phyloP scores from a whole-genome alignment of 2,888 invertebrate species.

The Rugalucina vietnamica region DNA sequence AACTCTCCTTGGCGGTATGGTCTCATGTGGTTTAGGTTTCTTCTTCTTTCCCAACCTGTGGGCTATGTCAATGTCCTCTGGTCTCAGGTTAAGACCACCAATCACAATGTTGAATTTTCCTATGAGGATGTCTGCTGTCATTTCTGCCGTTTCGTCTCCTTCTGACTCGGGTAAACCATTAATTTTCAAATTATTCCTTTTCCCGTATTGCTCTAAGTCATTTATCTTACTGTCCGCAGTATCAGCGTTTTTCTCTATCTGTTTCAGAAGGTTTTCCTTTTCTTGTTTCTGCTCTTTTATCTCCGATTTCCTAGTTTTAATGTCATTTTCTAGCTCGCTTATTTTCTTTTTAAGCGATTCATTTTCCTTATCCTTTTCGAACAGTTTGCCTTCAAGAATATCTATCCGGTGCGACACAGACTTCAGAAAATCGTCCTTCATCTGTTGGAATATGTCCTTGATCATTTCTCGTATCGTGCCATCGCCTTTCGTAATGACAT shows the following conservation, averaged over 20 bases:
- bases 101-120: background rate
- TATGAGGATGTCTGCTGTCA: background rate
- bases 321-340: background rate
- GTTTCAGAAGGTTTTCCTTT: background rate
- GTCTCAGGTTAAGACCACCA: background rate
- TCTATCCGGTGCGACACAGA: background rate
- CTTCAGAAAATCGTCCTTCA: slow-evolving; percentile 13
- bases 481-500: slow-evolving; percentile 11
- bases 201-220: background rate
- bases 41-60: background rate
- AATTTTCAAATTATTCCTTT: background rate
- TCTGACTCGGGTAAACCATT: background rate
- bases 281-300: background rate
- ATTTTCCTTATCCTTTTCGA: background rate
- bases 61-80: background rate
- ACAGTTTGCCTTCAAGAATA: background rate
- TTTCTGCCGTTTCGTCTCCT: background rate
- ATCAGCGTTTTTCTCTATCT: background rate
- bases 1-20: background rate
- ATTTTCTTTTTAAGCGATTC: background rate
- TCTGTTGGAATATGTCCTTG: background rate
- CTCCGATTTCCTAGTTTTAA: background rate
- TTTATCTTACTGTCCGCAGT: background rate
- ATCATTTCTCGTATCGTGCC: background rate
- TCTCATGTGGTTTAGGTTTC: background rate